Conservation (phyloP, 2,888 invertebrate species). For the Mesoligia furuncula region DNA sequence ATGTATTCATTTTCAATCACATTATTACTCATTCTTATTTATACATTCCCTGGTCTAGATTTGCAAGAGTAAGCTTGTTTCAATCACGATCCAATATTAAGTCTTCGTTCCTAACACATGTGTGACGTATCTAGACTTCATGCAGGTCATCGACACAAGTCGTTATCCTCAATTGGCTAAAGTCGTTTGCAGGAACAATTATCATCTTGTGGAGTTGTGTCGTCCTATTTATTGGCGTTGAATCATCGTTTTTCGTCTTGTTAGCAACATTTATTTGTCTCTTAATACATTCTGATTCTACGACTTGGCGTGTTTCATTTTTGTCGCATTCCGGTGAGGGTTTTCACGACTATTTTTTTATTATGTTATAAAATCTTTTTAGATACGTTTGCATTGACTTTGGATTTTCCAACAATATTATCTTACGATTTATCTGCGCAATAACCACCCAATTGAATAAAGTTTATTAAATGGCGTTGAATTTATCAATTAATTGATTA, state of each 20-base stretch:
- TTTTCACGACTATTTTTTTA: constrained; percentile 17
- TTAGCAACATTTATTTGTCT: constrained; percentile 68
- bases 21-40: constrained; percentile 46
- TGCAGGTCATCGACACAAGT: constrained; percentile 81
- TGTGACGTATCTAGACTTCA: constrained; percentile 64
- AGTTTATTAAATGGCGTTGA: constrained; percentile 32
- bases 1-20: constrained; percentile 2
- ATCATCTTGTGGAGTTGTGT: constrained; percentile 76
- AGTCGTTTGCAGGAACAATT: constrained; percentile 81
- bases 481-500: constrained; percentile 43
- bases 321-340: constrained; percentile 21
- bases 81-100: constrained; percentile 62
- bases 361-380: neutral
- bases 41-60: constrained; percentile 29
- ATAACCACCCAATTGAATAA: constrained; percentile 13
- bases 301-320: constrained; percentile 10
- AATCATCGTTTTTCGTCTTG: constrained; percentile 78
- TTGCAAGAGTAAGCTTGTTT: constrained; percentile 32
- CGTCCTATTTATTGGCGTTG: constrained; percentile 76
- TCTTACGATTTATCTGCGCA: constrained; percentile 4
- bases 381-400: neutral
- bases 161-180: constrained; percentile 81
- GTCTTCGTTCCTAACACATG: constrained; percentile 48
- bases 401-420: neutral
- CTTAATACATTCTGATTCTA: constrained; percentile 16